These are phyloP conservation scores for Parelbella ahira DNA, from an alignment of 2,888 invertebrate species.

Conservation along the genomic window DNA sequence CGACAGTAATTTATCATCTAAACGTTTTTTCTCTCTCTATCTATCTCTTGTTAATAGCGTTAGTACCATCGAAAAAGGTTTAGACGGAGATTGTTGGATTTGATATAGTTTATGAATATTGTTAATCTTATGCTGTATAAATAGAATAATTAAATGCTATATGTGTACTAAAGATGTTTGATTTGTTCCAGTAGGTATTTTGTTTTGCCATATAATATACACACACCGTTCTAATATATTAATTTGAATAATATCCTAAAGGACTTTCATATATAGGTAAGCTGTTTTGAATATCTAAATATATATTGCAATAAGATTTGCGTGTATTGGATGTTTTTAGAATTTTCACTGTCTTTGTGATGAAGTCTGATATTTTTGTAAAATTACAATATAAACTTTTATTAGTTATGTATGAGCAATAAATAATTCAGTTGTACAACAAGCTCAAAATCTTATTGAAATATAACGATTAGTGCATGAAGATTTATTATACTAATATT, in stretches of 20 bases:
- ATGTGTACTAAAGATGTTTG: slow-evolving; percentile 74
- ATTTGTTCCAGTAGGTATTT: slow-evolving; percentile 66
- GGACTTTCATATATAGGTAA: slow-evolving; percentile 68
- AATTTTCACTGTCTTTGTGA: too few relatives aligned
- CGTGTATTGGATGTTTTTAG: too few relatives aligned
- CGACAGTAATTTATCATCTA: slow-evolving; percentile 53
- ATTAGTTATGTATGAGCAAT: too few relatives aligned
- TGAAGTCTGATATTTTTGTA: too few relatives aligned
- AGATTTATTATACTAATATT: too few relatives aligned
- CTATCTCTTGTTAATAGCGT: slow-evolving; percentile 75
- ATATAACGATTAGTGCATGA: slow-evolving; percentile 15
- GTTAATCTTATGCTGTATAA: slow-evolving; percentile 81
- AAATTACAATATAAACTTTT: too few relatives aligned
- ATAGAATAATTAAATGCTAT: slow-evolving; percentile 80
- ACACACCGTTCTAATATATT: slow-evolving; percentile 50
- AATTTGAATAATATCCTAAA: slow-evolving; percentile 43
- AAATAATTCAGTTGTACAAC: too few relatives aligned
- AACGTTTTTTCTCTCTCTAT: slow-evolving; percentile 63
- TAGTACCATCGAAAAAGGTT: slow-evolving; percentile 74
- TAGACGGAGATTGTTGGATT: slow-evolving; percentile 80
- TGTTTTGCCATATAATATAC: slow-evolving; percentile 46
- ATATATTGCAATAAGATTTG: slow-evolving; percentile 51
- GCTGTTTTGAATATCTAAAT: slow-evolving; percentile 49
- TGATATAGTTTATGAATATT: slow-evolving; percentile 81
- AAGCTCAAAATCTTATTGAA: slow-evolving; percentile 30